These are phyloP conservation scores for Sisor rabdophorus DNA, from an alignment of 2,113 vertebrate genomes.

Conservation along the genomic window DNA sequence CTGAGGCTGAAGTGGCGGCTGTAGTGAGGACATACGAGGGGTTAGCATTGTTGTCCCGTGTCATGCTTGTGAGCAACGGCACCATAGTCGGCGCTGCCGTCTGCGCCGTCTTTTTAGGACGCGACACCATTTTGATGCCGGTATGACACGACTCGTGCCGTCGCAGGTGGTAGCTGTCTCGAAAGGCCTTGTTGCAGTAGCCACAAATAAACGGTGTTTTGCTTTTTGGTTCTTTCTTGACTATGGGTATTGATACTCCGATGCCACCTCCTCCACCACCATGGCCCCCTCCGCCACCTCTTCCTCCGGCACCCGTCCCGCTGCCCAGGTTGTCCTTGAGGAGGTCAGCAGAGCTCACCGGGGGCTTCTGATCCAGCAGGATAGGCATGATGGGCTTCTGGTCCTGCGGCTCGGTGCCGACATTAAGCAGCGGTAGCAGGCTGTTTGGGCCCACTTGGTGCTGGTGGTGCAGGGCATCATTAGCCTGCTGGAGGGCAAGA, in stretches of 20 bases:
- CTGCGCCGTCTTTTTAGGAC: conserved; percentile 92
- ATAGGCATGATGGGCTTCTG: conserved; percentile 96
- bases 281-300: conserved; percentile 46
- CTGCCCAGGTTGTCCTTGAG: conserved; percentile 82
- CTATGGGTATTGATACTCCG: conserved; percentile 72
- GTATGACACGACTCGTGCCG: conserved; percentile 98
- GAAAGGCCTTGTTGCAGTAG: conserved; percentile 99
- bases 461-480: conserved; percentile 97
- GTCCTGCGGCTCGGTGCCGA: conserved; percentile 86
- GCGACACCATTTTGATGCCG: conserved; percentile 95
- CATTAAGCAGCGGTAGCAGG: conserved; percentile 92
- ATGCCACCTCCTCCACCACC: conserved; percentile 43
- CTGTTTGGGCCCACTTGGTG: conserved; percentile 97
- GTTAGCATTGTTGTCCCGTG: conserved; percentile 85
- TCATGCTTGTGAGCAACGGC: conserved; percentile 90
- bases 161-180: conserved; percentile 98
- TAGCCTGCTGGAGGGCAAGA: conserved; percentile 79
- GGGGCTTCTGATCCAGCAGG: conserved; percentile 90
- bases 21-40: conserved; percentile 90
- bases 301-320: conserved; percentile 57
- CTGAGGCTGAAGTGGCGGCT: conserved; percentile 88
- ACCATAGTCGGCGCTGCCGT: conserved; percentile 85
- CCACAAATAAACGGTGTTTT: conserved; percentile 97
- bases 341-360: conserved; percentile 81
- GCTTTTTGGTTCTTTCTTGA: conserved; percentile 96